Percentiles rank a stretch among this genome's conserved stretches.
phyloP scores from a whole-genome alignment of 2,113 vertebrate species.

The Otis tarda region DNA sequence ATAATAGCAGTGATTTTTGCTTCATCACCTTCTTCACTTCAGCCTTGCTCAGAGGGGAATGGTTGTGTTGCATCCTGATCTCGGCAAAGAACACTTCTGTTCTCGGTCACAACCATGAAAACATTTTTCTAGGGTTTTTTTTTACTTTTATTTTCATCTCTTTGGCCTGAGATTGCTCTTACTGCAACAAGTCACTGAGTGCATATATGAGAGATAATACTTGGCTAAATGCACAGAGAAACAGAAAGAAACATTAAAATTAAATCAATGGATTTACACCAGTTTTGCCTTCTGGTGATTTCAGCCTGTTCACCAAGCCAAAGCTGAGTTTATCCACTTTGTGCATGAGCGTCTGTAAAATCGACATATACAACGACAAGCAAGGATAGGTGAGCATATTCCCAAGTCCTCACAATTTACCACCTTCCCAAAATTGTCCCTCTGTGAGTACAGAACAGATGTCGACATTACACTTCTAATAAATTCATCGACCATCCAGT shows the following conservation, averaged over 20 bases:
- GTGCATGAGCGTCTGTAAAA: neutral
- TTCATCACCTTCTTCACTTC: neutral
- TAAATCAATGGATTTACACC: neutral
- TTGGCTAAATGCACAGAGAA: neutral
- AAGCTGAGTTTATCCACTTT: neutral
- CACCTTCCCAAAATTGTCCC: neutral
- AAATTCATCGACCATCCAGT: neutral
- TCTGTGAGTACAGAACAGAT: neutral
- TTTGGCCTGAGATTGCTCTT: neutral
- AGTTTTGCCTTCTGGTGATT: neutral
- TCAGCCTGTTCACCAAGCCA: neutral
- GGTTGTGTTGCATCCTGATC: neutral
- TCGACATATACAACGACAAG: neutral
- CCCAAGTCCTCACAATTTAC: neutral
- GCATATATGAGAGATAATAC: neutral
- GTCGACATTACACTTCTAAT: neutral
- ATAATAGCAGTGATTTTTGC: conserved; percentile 16
- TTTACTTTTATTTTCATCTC: neutral
- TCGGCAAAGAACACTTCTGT: neutral
- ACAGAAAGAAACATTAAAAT: neutral
- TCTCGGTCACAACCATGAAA: neutral
- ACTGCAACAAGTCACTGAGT: neutral
- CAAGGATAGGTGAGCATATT: neutral
- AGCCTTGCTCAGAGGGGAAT: neutral
- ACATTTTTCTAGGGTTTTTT: neutral